These are phyloP conservation scores for Neofelis nebulosa DNA, from an alignment of 2,113 vertebrate species.

Conservation along the genomic window DNA sequence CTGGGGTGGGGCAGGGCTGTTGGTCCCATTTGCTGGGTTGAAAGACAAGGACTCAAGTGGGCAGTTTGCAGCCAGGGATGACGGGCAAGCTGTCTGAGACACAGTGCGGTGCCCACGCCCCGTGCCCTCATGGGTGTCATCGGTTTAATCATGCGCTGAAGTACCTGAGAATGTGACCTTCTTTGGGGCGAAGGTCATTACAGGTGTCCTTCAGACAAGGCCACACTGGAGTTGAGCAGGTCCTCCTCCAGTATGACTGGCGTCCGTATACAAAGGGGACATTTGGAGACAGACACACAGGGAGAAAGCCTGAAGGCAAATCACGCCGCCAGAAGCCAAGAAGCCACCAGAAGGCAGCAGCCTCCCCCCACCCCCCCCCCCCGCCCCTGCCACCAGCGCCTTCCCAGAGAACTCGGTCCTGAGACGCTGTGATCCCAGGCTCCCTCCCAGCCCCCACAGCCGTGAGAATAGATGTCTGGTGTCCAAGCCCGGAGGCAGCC, in stretches of 20 bases:
- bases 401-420: neutral
- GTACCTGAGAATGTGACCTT: neutral
- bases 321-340: neutral
- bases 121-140: fast-evolving
- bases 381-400: neutral
- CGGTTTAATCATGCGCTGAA: neutral
- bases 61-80: neutral
- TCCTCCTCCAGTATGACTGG: neutral
- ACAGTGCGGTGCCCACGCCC: neutral
- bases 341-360: neutral
- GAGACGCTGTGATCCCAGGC: neutral
- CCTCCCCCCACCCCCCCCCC: neutral
- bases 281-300: neutral
- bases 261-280: neutral
- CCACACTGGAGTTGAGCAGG: neutral
- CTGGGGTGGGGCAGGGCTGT: neutral
- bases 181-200: neutral
- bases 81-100: too few species aligned
- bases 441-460: neutral
- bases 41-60: neutral
- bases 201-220: neutral
- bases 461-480: neutral
- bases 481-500: neutral
- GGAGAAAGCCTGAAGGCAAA: neutral
- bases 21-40: neutral